A percentile compares a stretch with the other conserved stretches of the same genome.
phyloP scores from a whole-genome alignment of 2,888 invertebrate species.

The Drosophila histrio region DNA sequence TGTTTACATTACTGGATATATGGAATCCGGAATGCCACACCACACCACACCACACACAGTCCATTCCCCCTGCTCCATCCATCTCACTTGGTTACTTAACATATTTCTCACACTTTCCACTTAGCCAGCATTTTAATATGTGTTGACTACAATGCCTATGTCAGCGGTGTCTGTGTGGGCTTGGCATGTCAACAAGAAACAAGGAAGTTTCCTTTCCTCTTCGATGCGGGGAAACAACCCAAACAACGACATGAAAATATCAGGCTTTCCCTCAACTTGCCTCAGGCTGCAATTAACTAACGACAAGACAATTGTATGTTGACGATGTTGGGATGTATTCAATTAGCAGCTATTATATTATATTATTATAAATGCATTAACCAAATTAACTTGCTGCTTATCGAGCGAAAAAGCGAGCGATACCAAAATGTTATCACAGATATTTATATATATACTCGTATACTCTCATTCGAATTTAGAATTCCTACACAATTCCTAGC shows the following conservation, averaged over 20 bases:
- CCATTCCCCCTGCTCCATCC: background rate
- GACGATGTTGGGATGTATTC: background rate
- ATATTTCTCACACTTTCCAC: constrained; percentile 26
- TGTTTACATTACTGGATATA: constrained; percentile 66
- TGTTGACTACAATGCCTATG: constrained; percentile 24
- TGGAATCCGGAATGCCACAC: constrained; percentile 28
- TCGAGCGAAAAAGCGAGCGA: background rate
- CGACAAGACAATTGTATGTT: background rate
- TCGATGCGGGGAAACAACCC: background rate
- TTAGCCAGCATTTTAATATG: constrained; percentile 60
- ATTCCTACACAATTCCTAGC: no score
- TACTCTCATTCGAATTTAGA: no score
- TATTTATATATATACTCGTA: no score
- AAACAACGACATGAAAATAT: constrained; percentile 1
- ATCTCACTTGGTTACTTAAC: constrained; percentile 23
- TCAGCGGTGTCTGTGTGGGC: constrained; percentile 10
- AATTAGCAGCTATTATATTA: constrained; percentile 2
- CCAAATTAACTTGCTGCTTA: constrained; percentile 1
- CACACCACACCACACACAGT: background rate
- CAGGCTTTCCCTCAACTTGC: background rate
- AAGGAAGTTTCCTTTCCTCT: background rate
- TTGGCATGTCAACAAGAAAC: constrained; percentile 15
- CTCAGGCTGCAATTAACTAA: constrained; percentile 6
- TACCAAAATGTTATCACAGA: no score
- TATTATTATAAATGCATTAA: constrained; percentile 7